Percentiles rank a stretch among this genome's conserved stretches.
phyloP scores from a whole-genome alignment of 1,140 invertebrate species.

The Eubasilissa regina region DNA sequence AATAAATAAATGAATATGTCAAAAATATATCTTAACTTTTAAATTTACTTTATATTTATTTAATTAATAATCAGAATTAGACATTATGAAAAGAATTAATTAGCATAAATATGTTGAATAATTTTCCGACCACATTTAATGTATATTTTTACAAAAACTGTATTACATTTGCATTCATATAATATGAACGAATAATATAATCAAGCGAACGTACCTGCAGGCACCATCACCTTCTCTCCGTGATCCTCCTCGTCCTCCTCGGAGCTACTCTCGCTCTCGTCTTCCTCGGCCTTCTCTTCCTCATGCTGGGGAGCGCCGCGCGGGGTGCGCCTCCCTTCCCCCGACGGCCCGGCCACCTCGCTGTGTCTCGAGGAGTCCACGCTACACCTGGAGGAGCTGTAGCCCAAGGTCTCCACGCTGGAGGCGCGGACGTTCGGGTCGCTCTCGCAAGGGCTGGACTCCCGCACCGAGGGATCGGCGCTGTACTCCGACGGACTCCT shows the following conservation, averaged over 20 bases:
- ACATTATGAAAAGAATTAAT: too few species aligned
- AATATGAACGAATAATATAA: too few species aligned
- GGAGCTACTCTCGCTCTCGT: neutral
- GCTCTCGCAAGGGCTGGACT: neutral
- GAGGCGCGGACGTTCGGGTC: neutral
- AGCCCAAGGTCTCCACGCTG: neutral
- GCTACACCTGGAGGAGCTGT: neutral
- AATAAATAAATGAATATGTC: too few species aligned
- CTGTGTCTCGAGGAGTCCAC: conserved; percentile 2
- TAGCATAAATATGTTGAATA: too few species aligned
- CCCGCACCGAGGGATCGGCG: neutral
- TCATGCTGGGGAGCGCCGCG: neutral
- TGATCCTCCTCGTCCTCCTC: conserved; percentile 1
- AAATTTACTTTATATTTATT: too few species aligned
- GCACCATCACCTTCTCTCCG: conserved; percentile 31
- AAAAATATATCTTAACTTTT: too few species aligned
- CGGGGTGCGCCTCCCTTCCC: neutral
- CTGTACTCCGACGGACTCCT: neutral
- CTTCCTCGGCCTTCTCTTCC: conserved; percentile 1
- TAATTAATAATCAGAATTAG: too few species aligned
- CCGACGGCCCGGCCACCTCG: neutral
- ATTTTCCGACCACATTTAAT: too few species aligned
- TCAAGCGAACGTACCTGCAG: neutral
- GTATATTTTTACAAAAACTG: too few species aligned
- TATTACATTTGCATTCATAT: too few species aligned